A percentile compares a stretch with the other conserved stretches of the same genome.
Conservation (phyloP, 2,797 vertebrate genomes). For the Rhinoraja longicauda region DNA sequence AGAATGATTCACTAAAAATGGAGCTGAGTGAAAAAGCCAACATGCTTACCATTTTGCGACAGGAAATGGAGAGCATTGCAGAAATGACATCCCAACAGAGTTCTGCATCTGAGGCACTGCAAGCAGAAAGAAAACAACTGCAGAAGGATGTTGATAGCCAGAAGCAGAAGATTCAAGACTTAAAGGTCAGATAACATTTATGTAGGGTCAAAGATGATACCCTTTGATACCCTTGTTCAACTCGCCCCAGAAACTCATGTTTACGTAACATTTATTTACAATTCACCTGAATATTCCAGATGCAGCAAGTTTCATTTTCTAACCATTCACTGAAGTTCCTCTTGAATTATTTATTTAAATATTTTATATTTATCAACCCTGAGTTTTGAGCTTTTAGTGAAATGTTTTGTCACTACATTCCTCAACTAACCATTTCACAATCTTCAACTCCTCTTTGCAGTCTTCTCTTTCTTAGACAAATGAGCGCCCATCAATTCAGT, state of each 20-base stretch:
- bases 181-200: constrained; percentile 53
- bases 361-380: neutral
- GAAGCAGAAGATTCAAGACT: constrained; percentile 59
- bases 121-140: constrained; percentile 62
- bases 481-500: neutral
- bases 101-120: constrained; percentile 51
- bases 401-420: neutral
- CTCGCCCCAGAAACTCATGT: neutral
- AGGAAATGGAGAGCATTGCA: constrained; percentile 56
- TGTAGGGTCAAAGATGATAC: neutral
- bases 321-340: neutral
- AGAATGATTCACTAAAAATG: constrained; percentile 54
- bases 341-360: neutral
- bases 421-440: neutral
- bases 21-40: constrained; percentile 61
- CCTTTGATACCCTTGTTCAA: no score
- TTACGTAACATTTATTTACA: neutral
- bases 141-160: constrained; percentile 57
- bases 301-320: neutral
- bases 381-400: neutral
- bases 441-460: neutral
- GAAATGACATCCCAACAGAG: constrained; percentile 55
- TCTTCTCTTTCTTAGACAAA: neutral
- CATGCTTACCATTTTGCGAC: constrained; percentile 51
- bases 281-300: neutral